Conservation (phyloP, 1,140 invertebrate genomes). For the Caerostris extrusa region DNA sequence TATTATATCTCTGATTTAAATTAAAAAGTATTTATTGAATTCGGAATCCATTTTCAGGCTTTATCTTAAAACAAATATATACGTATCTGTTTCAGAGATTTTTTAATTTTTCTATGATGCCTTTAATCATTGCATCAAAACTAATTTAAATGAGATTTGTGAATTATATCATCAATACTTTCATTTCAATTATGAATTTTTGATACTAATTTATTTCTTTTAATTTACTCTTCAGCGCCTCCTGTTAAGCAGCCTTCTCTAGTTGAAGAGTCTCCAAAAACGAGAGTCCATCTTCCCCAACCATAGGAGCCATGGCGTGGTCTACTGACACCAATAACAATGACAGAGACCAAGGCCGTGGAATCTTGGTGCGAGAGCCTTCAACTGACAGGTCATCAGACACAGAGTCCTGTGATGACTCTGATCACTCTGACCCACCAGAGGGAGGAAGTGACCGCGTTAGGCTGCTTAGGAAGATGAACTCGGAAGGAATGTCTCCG, state of each 20-base stretch:
- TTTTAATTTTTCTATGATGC: too few species aligned
- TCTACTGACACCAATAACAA: constrained; percentile 63
- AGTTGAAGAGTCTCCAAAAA: constrained; percentile 35
- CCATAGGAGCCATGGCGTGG: constrained; percentile 34
- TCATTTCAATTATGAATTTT: not conserved
- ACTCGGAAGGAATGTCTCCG: constrained; percentile 61
- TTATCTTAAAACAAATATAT: too few species aligned
- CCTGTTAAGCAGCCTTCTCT: constrained; percentile 32
- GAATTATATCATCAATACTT: not conserved
- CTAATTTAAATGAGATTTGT: not conserved
- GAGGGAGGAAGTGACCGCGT: constrained; percentile 51
- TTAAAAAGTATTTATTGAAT: too few species aligned
- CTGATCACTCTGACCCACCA: constrained; percentile 20
- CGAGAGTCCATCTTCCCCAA: constrained; percentile 43
- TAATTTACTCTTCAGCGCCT: not conserved
- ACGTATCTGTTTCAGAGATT: too few species aligned
- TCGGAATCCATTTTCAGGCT: too few species aligned
- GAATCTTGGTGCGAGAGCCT: not conserved
- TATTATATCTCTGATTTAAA: too few species aligned
- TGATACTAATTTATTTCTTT: not conserved
- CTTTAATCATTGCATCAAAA: too few species aligned
- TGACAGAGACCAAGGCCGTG: constrained; percentile 23
- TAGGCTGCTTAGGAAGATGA: constrained; percentile 62
- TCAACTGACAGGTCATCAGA: constrained; percentile 50
- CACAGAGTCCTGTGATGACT: constrained; percentile 46